Evolutionary conservation across 2,797 vertebrate species (phyloP), one percentile per base, ranked within the genome.

Genomic region (Paratrypauchen microcephalus): DNA sequence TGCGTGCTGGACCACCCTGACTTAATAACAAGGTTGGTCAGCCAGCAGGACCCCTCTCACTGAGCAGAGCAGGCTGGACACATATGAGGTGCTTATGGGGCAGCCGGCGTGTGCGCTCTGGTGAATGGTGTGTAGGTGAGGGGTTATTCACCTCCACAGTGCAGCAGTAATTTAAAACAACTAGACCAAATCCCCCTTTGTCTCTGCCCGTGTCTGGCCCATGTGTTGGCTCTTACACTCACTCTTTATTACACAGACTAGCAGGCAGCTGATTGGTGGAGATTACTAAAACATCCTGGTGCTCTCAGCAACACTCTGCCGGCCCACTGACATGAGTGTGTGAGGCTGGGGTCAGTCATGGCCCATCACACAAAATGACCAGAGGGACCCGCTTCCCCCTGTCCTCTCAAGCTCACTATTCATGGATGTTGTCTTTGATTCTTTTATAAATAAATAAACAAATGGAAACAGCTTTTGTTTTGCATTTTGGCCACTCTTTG

Each of bases 181-280:
- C 87, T 78, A 90, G 90, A 86, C 87, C 86, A 81, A 64, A 82
- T 85, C 81, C 67, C 41, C 67, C 39, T 45, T 28, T 63, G 59
- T 59, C 72, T 55, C 80, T 67, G 65, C 64, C 48, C 54, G 70
- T 69, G 86, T 87, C 84, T 89, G 81, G 62, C 76, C 90, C 47
- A 45, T 45, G 65, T 64, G 6, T 64, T 70, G 55, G 30, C 52
- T 64, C 24, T 50, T 61, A 21, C 47, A 64, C 74, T 60, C 26
- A 91, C 85, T 72, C 77, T 91, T 89, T 89, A 95, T 95, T 95
- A 95, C 94, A 95, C 92, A 95, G 92, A 91, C 94, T 92, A 95
- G 92, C 94, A 95, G 91, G 93, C 93, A 95, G 92, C 93, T 94
- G 93, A 96, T 96, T 96, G 95, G 92, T 92, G 92, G 89, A 95